A percentile compares a stretch with the other conserved stretches of the same genome.
These are phyloP conservation scores for Gallinago jamesoni DNA, from an alignment of 2,113 vertebrate species.

Conservation along the genomic window DNA sequence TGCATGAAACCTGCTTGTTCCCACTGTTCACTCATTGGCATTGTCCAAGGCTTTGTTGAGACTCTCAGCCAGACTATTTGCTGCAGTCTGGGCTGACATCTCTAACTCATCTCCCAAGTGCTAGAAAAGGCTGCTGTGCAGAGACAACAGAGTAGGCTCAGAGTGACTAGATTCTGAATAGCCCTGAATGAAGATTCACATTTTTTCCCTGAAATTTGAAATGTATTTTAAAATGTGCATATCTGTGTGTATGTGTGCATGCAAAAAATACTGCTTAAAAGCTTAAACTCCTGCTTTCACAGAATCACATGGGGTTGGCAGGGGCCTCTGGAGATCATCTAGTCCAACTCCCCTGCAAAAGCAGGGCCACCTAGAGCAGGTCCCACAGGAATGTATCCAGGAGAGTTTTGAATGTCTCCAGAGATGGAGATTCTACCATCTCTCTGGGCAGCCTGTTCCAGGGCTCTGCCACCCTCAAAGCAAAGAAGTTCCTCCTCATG, in stretches of 20 bases:
- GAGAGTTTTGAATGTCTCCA: too few relatives aligned
- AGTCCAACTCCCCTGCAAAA: too few relatives aligned
- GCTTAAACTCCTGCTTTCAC: background rate
- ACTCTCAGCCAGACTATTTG: background rate
- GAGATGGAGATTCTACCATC: too few relatives aligned
- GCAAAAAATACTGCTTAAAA: background rate
- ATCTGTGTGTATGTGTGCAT: too few relatives aligned
- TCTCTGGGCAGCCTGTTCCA: too few relatives aligned
- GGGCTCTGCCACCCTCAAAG: too few relatives aligned
- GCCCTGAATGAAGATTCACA: accelerated
- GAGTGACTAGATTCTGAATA: background rate
- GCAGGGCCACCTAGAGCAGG: too few relatives aligned
- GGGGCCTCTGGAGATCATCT: too few relatives aligned
- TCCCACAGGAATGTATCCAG: too few relatives aligned
- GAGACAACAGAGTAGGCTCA: background rate
- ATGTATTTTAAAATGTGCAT: background rate
- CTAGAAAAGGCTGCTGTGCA: background rate
- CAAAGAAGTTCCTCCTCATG: too few relatives aligned
- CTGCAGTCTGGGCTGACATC: background rate
- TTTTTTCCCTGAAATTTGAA: background rate
- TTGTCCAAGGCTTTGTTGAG: background rate
- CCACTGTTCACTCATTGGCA: accelerated
- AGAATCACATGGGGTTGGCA: too few relatives aligned
- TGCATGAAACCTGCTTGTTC: background rate
- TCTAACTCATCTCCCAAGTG: background rate